Base-by-base conservation (phyloP, 2,888 invertebrate genomes). In the Monochamus alternatus region DNA sequence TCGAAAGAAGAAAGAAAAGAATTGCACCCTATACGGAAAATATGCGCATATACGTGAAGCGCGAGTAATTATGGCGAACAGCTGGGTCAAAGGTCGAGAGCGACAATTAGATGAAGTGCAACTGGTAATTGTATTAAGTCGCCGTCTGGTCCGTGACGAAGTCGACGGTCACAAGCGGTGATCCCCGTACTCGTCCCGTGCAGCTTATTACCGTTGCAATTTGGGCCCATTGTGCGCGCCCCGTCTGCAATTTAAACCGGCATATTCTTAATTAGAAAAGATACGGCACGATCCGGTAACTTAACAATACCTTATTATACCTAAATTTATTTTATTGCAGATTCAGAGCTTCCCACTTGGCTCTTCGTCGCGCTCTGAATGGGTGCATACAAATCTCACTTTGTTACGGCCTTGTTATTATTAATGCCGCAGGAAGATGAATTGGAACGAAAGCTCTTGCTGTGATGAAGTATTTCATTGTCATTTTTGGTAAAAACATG, bases 91-190 rank as follows among this genome's bases (percentile, higher is more conserved):
- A 87, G 86, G 85, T 86, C 86, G 68, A 60, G 52, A 82, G 78
- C 83, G 84, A 84, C 86, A 87, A 87, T 86, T 86, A 87, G 85
- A 85, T 84, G 85, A 86, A 86, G 86, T 87, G 87, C 87, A 87
- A 85, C 85, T 84, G 84, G 85, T 86, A 86, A 86, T 87, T 86
- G 85, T 85, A 84, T 87, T 87, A 86, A 86, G 87, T 86, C 86
- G 86, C 87, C 87, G 87, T 87, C 87, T 87, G 83, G 86, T 84
- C 85, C 86, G 83, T 85, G 85, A 85, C 82, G 84, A 77, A 71
- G 71, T 71, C 60, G 63, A 52, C 81, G 81, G 82, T 82, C 81
- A 81, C 80, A 82, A 78, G 82, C 82, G 22, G 22, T 22, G 81
- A 60, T 63, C 62, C 10, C 52, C 32, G 51, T 9, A 47, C 58